Base-by-base conservation (phyloP, 2,888 invertebrate species). In the Aethes cnicana region DNA sequence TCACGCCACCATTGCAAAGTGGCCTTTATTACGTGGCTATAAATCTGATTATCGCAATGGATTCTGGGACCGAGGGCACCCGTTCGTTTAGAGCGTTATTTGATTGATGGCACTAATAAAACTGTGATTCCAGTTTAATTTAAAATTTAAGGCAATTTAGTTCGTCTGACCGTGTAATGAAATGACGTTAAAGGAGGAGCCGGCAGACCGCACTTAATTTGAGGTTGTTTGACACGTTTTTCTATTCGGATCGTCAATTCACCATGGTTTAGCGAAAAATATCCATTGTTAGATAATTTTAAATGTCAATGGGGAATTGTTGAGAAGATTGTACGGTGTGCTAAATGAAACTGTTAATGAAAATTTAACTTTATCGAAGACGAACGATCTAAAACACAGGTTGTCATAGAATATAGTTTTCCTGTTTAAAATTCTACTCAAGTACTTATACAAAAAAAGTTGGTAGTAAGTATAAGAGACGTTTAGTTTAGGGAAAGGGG, bases 91-190 rank as follows among this genome's bases (percentile, higher is more conserved):
- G 80, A 74, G 72, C 82, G 77, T 75, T 75, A 74, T 86, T 87
- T 88, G 88, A 89, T 89, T 89, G 88, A 89, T 89, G 86, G 83
- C 71, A 70, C 83, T 88, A 89, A 89, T 88, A 89, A 87, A 86
- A 86, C 80, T 81, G 84, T 80, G 86, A 87, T 86, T 87, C 84
- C 80, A 81, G 85, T 87, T 88, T 88, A 88, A 89, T 89, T 89
- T 89, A 82, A 52, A 88, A 88, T 88, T 88, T 86, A 87, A 88
- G 81, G 80, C 84, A 87, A 87, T 87, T 86, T 85, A 78, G 74
- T 77, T 69, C n/a, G 79, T 74, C 77, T 84, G 86, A 83, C 85
- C 86, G 83, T 83, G 80, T 81, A 85, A 84, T 81, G 71, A 72
- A 71, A 82, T 83, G 72, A 70, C 23, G 14, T n/a, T n/a, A n/a